These are phyloP conservation scores for Eupithecia subfuscata DNA, from an alignment of 2,888 invertebrate species.

Conservation along the genomic window DNA sequence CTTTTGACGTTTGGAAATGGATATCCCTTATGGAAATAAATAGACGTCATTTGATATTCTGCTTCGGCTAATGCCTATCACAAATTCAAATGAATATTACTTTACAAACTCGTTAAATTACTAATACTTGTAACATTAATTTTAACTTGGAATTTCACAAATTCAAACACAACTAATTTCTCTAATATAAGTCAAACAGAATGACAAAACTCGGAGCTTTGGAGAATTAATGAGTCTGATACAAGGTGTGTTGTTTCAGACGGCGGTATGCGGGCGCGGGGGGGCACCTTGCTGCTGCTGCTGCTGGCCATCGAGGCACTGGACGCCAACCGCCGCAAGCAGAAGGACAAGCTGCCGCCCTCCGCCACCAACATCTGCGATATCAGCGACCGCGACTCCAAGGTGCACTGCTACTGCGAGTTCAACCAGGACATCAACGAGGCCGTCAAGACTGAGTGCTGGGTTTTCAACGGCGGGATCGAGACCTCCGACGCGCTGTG, in stretches of 20 bases:
- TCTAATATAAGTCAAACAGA: constrained; percentile 36
- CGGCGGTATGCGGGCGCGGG: constrained; percentile 81
- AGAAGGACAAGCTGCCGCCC: constrained; percentile 69
- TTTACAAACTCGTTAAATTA: constrained; percentile 16
- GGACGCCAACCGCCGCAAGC: constrained; percentile 76
- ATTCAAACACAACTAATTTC: constrained; percentile 33
- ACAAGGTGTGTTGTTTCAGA: constrained; percentile 67
- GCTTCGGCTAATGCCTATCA: not conserved
- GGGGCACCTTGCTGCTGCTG: constrained; percentile 80
- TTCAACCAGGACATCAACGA: constrained; percentile 80
- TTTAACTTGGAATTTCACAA: constrained; percentile 27
- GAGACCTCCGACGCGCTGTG: constrained; percentile 88
- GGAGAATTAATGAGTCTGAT: constrained; percentile 39
- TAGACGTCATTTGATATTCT: not conserved
- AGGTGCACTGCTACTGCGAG: constrained; percentile 88
- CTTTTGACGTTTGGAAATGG: not conserved
- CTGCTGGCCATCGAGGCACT: constrained; percentile 78
- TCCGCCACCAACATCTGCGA: constrained; percentile 82
- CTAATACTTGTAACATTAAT: constrained; percentile 23
- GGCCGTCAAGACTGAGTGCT: constrained; percentile 90
- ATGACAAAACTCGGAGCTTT: constrained; percentile 31
- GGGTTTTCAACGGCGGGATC: constrained; percentile 88
- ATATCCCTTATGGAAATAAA: not conserved
- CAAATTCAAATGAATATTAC: constrained; percentile 21
- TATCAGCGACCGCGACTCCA: constrained; percentile 80